Base-by-base conservation (phyloP, 2,888 invertebrate genomes). In the Coelinius sp. region DNA sequence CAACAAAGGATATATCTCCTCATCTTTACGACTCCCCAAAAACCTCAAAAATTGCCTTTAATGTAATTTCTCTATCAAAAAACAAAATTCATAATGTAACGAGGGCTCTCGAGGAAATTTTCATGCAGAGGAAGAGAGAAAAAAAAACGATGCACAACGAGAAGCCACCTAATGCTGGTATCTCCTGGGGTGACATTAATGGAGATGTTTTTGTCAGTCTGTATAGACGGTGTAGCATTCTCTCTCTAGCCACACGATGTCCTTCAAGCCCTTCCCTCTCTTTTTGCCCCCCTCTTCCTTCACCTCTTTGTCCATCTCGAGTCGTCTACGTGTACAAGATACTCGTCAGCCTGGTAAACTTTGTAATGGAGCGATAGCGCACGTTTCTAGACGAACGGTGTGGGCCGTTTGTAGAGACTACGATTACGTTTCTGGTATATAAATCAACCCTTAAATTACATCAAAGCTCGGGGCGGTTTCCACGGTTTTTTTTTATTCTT, bases 311-410 rank as follows among this genome's bases (percentile, higher is more conserved):
- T 49, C 8, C 25, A 46, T 46, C 44, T 31, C 20, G 49, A 44
- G 46, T 46, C 25, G 44, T 67, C 59, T 65, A 70, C 65, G 56
- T 65, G 70, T 41, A 70, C 53, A 44, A 70, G 70, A 70, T 64
- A 64, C 65, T 53, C 56, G 53, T 65, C 64, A 53, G 66, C 53
- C 70, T 59, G 71, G 68, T 72, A 75, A 75, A 76, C 73, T 75
- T 76, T 68, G 68, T 76, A 78, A 75, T 76, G 74, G 71, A 66
- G 71, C 71, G 71, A 72, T 75, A 73, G 74, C 73, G 68, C 73
- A 76, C 73, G 73, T 73, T 67, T 53, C 64, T 68, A 68, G 63
- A 53, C 53, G 68, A 72, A 64, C 63, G 68, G 53, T 41, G 62
- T 52, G 67, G 49, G 62, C 64, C 64, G 53, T 53, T 38, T 27